Evolutionary conservation across 2,888 invertebrate genomes (phyloP), one percentile per base, ranked within the genome.

Genomic region (Colostygia pectinataria): DNA sequence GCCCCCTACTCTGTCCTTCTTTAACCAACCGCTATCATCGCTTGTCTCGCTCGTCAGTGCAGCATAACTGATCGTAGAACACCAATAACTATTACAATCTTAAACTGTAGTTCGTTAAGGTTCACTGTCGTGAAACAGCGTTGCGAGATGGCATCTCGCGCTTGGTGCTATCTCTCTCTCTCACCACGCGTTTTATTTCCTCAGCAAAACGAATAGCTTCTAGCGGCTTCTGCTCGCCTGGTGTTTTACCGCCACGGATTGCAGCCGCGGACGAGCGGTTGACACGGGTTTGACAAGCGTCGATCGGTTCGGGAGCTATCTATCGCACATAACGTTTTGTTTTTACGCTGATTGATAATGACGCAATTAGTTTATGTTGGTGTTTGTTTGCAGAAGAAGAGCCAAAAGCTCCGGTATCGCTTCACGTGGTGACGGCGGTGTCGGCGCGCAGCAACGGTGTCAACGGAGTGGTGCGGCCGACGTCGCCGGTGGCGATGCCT

Each of bases 231-330:
- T 90, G 88, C 53, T 71, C 71, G 75, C 88, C 89, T 90, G 80
- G 89, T 90, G 80, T 65, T 89, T 90, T 89, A 82, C 89, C 90
- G 90, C 90, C 88, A 87, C 85, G 77, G 76, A 86, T 75, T 88
- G 88, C 87, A 88, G 83, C 84, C 84, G 80, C 73, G 79, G 85
- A 84, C 80, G 85, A 84, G 74, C 71, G 78, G 69, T 78, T 87
- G 87, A 87, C 85, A 81, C 79, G 83, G 71, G 74, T 76, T 81
- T 84, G 86, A 86, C 88, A 77, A 88, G 87, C 68, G 81, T 80
- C 71, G 83, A 78, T 74, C 74, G 68, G 55, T 50, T 67, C 63
- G 52, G 66, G 68, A 46, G 60, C 25, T 46, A 28, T 33, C 25
- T 31, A n/a, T n/a, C 23, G 43, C 43, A 37, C 39, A 50, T 42